phyloP scores from a whole-genome alignment of 2,113 vertebrate genomes.

The Channa argus region DNA sequence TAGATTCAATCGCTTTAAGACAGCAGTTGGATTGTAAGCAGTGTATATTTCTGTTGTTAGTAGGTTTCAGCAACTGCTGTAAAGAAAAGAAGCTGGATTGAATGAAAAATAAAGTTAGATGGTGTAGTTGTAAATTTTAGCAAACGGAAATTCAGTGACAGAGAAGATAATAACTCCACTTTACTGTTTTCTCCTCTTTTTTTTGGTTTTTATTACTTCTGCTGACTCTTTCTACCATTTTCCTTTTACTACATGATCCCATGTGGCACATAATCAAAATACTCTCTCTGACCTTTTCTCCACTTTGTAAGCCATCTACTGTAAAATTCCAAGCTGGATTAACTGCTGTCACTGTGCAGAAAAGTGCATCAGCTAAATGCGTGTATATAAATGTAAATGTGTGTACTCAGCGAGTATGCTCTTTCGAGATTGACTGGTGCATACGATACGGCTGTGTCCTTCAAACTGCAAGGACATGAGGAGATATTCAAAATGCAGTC shows the following conservation, averaged over 20 bases:
- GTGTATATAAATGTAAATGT: constrained; percentile 54
- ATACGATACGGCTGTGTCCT: constrained; percentile 32
- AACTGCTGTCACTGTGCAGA: neutral
- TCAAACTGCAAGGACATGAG: constrained; percentile 50
- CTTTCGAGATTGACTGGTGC: constrained; percentile 30
- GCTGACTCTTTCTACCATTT: neutral
- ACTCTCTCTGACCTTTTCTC: constrained; percentile 22
- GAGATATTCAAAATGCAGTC: constrained; percentile 40
- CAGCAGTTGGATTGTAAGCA: constrained; percentile 5
- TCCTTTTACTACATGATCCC: neutral
- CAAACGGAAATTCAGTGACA: constrained; percentile 7
- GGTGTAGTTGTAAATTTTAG: neutral
- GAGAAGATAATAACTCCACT: neutral
- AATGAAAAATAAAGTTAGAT: neutral
- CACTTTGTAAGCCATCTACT: neutral
- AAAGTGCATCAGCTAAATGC: constrained; percentile 40
- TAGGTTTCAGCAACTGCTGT: neutral
- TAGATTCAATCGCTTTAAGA: constrained; percentile 15
- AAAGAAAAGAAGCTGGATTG: neutral
- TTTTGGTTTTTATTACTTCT: constrained; percentile 20
- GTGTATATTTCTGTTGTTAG: neutral
- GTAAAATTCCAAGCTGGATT: neutral
- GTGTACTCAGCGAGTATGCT: neutral
- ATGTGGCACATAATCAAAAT: neutral
- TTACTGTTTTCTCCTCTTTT: neutral